Evolutionary conservation across 2,888 invertebrate species (phyloP), one percentile per base, ranked within the genome.

Genomic region (Podotricha telesiphe): DNA sequence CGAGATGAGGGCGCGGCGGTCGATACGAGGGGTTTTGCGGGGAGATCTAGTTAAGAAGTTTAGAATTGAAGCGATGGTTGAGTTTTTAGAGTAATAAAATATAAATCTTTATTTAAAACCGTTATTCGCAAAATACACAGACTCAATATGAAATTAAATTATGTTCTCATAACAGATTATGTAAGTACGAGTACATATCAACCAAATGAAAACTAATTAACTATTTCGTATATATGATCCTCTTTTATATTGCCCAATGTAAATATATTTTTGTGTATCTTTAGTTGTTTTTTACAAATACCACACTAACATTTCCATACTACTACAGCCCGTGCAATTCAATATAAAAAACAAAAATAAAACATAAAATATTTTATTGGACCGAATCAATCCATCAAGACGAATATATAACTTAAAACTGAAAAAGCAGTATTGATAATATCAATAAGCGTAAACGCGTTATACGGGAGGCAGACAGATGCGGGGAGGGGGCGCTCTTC

Each of bases 1-100:
- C 82, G 91, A 88, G 91, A 91, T 90, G 91, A 90, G 89, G 86
- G 86, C 87, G 89, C 86, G 80, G 83, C 90, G 91, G 91, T 91
- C 91, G 91, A 91, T 91, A 91, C 80, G 80, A 82, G 87, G 75
- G 69, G 78, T 85, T 79, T 75, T 82, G 78, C 76, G 77, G 76
- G 79, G 79, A 78, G 78, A 87, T 86, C 86, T 86, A 86, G 87
- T 86, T 86, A 88, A 89, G 88, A 86, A 89, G 88, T 91, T 91
- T 63, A 47, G 64, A 67, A 67, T 59, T 58, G 55, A 67, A 28
- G 59, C 47, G 62, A 48, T 48, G 19, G 48, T 15, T 48, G 34
- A 19, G 13, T 48, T 37, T 62, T 34, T 62, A 37, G 19, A 47
- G 19, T 34, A 48, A 34, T 34, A 48, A 48, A 19, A 62, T 48